Base-by-base conservation (phyloP, 1,140 invertebrate species). In the Fopius arisanus region DNA sequence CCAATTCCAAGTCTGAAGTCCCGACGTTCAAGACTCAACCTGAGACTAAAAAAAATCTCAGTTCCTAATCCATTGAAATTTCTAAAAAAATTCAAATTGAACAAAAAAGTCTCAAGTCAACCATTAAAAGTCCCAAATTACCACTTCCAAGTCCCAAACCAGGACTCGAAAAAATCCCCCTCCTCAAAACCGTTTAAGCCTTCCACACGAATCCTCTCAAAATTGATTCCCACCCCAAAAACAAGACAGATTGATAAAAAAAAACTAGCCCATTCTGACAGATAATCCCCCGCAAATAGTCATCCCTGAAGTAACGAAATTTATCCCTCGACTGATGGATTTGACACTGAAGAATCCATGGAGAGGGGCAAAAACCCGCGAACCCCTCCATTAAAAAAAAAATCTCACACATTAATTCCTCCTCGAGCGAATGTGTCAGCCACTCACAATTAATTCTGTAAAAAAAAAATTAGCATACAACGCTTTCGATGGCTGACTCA, bases 241-340 rank as follows among this genome's bases (percentile, higher is more conserved):
- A 28, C 21, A 59, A 5, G 26, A 51, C 10, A 12, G n/a, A 51
- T 51, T 51, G n/a, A 51, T 51, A 4, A 51, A 19, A 12, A 65
- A 4, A 65, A 65, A 65, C 33, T 0, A 33, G n/a, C 14, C 29
- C 2, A 65, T 31, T 21, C 9, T 10, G 28, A 14, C n/a, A 28
- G 70, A 69, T 84, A 85, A 85, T 85, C 80, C 67, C 70, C 84
- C 84, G 83, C 79, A 85, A 84, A 84, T 84, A 81, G 81, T 83
- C 79, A 82, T 82, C 84, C 81, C 83, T 84, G 54, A 19, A 40
- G 78, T 82, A 84, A 84, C 81, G 77, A 72, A 77, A 83, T 82
- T 84, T 80, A 74, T 79, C 73, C 31, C 6, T 16, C 51, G 63
- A 62, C 72, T 65, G 83, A 83, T 78, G 79, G 81, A 78, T 83